These are phyloP conservation scores for Gallinago solitaria DNA, from an alignment of 2,797 vertebrate species.

Conservation along the genomic window DNA sequence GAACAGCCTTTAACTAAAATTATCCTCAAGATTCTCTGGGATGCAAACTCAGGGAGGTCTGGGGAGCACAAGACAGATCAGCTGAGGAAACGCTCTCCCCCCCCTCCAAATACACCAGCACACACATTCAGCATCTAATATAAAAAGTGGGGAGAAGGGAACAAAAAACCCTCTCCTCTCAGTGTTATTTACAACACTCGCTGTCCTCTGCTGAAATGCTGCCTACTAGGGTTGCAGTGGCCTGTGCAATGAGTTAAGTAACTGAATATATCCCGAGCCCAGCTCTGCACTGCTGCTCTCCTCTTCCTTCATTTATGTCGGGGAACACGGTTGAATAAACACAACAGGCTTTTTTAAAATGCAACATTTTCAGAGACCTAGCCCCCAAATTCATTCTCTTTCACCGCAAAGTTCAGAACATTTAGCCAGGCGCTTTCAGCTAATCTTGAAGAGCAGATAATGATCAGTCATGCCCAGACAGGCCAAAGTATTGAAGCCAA, in stretches of 20 bases:
- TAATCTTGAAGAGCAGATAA: slow-evolving; percentile 47
- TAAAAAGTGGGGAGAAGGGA: neutral
- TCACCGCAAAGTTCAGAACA: neutral
- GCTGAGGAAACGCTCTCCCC: neutral
- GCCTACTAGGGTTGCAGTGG: neutral
- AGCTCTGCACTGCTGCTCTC: neutral
- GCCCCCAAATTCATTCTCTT: neutral
- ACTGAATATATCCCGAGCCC: neutral
- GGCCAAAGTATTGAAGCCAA: slow-evolving; percentile 2
- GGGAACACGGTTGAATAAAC: neutral
- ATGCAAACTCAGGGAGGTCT: neutral
- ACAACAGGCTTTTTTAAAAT: neutral
- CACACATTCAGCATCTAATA: neutral
- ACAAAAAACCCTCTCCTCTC: neutral
- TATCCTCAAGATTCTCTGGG: neutral
- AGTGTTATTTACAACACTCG: neutral
- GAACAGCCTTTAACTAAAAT: neutral
- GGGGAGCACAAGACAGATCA: neutral
- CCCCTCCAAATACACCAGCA: rapidly evolving
- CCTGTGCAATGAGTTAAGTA: neutral
- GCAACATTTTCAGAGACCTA: neutral
- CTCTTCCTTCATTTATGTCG: rapidly evolving
- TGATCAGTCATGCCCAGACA: slow-evolving; percentile 29
- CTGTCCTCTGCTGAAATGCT: neutral
- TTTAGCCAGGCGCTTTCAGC: neutral